Percentiles rank a stretch among this genome's conserved stretches.
Evolutionary conservation across 2,113 vertebrate species (phyloP).

Genomic region (Phalacrocorax pelagicus): DNA sequence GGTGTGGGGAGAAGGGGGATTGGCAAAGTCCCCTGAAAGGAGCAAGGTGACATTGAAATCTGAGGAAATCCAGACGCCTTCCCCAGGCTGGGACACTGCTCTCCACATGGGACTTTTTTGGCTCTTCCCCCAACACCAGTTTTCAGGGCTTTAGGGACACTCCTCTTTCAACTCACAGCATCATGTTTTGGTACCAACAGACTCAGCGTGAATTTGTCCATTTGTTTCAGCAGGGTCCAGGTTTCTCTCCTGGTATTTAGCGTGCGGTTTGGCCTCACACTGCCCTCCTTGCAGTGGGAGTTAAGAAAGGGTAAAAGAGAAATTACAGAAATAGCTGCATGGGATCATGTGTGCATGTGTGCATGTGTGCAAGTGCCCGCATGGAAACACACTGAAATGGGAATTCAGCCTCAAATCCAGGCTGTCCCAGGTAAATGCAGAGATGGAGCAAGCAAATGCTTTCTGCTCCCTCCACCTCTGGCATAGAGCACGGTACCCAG

Average conservation of each 20-base stretch:
- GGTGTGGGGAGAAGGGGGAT: background rate
- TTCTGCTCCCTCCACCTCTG: background rate
- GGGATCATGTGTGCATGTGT: background rate
- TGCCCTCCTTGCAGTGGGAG: background rate
- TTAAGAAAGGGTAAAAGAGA: background rate
- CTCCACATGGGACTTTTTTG: background rate
- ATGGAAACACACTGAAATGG: fast-evolving
- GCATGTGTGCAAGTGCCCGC: background rate
- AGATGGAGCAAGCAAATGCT: background rate
- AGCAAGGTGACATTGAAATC: conserved; percentile 74
- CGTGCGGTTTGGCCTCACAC: background rate
- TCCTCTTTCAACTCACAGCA: background rate
- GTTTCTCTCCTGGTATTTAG: background rate
- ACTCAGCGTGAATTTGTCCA: fast-evolving
- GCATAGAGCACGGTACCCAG: background rate
- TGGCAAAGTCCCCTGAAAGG: conserved; percentile 48
- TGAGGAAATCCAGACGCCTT: conserved; percentile 68
- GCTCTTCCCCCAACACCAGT: background rate
- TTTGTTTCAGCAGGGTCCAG: background rate
- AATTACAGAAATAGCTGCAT: background rate
- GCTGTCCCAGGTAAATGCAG: background rate
- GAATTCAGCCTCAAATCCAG: background rate
- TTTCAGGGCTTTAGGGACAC: background rate
- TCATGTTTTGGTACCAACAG: background rate
- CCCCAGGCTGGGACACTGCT: background rate